Evolutionary conservation across 2,113 vertebrate genomes (phyloP).

Genomic region (Abramis brama): DNA sequence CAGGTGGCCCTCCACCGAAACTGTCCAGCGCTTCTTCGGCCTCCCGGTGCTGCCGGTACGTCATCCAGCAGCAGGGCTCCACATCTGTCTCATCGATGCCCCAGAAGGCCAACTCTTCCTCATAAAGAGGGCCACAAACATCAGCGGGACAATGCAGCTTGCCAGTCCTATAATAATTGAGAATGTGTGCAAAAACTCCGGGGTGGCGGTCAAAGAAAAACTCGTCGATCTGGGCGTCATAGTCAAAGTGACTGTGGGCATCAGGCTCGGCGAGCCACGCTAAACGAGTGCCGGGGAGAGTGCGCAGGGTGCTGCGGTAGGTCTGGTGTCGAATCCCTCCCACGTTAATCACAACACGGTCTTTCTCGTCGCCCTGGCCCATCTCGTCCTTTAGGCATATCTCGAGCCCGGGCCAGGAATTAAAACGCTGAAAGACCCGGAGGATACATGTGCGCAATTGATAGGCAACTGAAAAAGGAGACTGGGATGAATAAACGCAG

Average conservation of each 20-base stretch:
- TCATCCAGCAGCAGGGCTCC: conserved; percentile 94
- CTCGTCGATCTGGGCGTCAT: conserved; percentile 86
- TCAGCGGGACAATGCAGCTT: conserved; percentile 91
- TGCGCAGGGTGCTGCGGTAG: conserved; percentile 91
- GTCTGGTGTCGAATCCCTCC: conserved; percentile 92
- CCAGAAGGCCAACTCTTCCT: conserved; percentile 91
- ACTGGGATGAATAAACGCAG: background rate
- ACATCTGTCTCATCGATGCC: conserved; percentile 92
- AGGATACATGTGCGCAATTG: conserved; percentile 42
- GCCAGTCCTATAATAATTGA: conserved; percentile 91
- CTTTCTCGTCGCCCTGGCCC: conserved; percentile 93
- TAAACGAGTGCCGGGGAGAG: conserved; percentile 87
- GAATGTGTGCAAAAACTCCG: conserved; percentile 88
- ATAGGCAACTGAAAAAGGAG: background rate
- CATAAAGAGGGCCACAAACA: conserved; percentile 89
- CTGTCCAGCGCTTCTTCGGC: conserved; percentile 91
- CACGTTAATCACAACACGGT: conserved; percentile 94
- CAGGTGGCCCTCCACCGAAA: conserved; percentile 86
- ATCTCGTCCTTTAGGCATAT: conserved; percentile 85
- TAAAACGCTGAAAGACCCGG: conserved; percentile 63
- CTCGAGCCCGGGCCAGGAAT: conserved; percentile 70
- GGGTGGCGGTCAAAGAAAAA: conserved; percentile 92
- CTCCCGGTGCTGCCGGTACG: conserved; percentile 89
- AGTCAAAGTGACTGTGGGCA: conserved; percentile 91
- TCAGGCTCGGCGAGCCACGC: conserved; percentile 91